Percentiles rank a stretch among this genome's conserved stretches.
Conservation (phyloP, 2,113 vertebrate genomes). For the Corydoras maculifer region DNA sequence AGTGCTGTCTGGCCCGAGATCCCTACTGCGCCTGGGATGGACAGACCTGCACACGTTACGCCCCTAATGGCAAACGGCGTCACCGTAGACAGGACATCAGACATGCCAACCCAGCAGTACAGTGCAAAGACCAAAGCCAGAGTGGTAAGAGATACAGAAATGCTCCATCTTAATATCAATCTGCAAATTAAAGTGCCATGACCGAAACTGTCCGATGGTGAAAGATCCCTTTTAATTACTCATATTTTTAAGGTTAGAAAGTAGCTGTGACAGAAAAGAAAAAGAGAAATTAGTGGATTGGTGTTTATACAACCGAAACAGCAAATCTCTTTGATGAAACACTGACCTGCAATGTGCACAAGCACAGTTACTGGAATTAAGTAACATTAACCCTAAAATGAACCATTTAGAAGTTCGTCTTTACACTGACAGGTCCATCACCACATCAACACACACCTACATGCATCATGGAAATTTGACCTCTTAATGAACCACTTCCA, state of each 20-base stretch:
- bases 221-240: not conserved
- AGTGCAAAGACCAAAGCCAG: slow-evolving; percentile 81
- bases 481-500: slow-evolving; percentile 12
- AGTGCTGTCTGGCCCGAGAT: slow-evolving; percentile 91
- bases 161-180: too few relatives aligned
- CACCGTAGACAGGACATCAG: slow-evolving; percentile 76
- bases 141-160: slow-evolving; percentile 62
- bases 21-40: slow-evolving; percentile 93
- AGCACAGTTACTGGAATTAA: too few relatives aligned
- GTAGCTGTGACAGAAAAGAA: slow-evolving; percentile 13
- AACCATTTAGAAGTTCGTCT: slow-evolving; percentile 11
- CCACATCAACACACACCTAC: slow-evolving; percentile 2
- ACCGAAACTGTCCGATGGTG: too few relatives aligned
- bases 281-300: not conserved
- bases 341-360: slow-evolving; percentile 1
- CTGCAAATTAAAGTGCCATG: too few relatives aligned
- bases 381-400: slow-evolving; percentile 5
- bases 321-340: slow-evolving; percentile 35
- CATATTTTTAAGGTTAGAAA: slow-evolving; percentile 5
- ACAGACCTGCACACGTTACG: slow-evolving; percentile 68
- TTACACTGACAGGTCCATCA: slow-evolving; percentile 19
- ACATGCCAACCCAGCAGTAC: slow-evolving; percentile 75
- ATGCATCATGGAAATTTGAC: slow-evolving; percentile 5
- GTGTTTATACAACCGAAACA: slow-evolving; percentile 33
- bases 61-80: slow-evolving; percentile 68